A percentile compares a stretch with the other conserved stretches of the same genome.
phyloP scores from a whole-genome alignment of 2,888 invertebrate genomes.

The Drosophila meridionalis region DNA sequence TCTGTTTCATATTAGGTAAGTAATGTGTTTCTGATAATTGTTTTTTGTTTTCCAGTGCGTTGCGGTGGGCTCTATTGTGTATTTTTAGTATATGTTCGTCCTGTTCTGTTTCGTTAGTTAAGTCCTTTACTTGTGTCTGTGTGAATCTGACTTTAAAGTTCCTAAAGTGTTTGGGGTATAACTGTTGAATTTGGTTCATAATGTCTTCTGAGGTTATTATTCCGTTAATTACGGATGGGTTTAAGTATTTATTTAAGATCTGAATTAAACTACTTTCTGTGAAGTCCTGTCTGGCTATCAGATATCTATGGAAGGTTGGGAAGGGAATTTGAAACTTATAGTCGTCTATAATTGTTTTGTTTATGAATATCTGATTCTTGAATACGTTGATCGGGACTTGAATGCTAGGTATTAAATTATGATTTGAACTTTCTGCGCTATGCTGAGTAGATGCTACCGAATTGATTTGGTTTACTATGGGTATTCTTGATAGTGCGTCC shows the following conservation, averaged over 20 bases:
- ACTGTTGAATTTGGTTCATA: neutral
- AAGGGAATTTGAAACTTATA: no score
- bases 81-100: neutral
- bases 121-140: neutral
- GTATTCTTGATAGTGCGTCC: neutral
- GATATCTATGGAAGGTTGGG: neutral
- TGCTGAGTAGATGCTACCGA: neutral
- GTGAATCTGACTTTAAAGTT: slow-evolving; percentile 1
- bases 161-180: neutral
- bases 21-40: neutral
- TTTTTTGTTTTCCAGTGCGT: neutral
- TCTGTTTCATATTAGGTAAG: neutral
- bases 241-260: neutral
- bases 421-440: neutral
- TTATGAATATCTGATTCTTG: no score
- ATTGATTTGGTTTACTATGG: neutral
- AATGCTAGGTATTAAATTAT: neutral
- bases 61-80: neutral
- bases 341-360: no score
- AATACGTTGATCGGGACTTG: no score
- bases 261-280: neutral
- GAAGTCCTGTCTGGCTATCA: no score
- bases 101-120: neutral
- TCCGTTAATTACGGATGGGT: neutral
- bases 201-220: neutral